These are phyloP conservation scores for Egretta garzetta DNA, from an alignment of 2,113 vertebrate species.

Conservation along the genomic window DNA sequence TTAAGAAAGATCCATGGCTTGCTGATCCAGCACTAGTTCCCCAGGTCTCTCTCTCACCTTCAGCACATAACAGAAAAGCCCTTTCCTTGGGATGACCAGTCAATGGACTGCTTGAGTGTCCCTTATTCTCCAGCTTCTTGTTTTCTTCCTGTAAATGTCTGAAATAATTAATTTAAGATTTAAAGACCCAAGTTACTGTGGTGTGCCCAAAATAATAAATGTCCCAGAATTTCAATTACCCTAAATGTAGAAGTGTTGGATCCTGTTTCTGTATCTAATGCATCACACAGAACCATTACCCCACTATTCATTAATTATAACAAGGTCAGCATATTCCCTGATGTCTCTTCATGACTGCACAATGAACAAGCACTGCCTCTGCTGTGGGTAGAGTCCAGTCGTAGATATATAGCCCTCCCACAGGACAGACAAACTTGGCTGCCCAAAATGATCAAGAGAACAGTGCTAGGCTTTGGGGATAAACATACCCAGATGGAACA, in stretches of 20 bases:
- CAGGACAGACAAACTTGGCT: background rate
- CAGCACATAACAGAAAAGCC: background rate
- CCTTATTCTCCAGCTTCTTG: background rate
- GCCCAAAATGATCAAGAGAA: background rate
- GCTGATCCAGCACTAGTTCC: background rate
- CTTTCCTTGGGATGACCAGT: background rate
- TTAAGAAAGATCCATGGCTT: background rate
- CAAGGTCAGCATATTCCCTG: conserved; percentile 68
- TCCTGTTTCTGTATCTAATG: conserved; percentile 62
- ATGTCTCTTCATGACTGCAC: conserved; percentile 42
- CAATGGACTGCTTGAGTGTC: background rate
- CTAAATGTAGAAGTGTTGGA: conserved; percentile 70
- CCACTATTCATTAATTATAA: conserved; percentile 73
- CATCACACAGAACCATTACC: conserved; percentile 69
- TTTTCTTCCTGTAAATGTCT: conserved; percentile 69
- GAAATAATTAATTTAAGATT: conserved; percentile 70
- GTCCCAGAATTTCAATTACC: conserved; percentile 78
- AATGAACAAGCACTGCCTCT: conserved; percentile 43
- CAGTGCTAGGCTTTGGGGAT: background rate
- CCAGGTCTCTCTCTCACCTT: background rate
- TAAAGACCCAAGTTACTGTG: conserved; percentile 68
- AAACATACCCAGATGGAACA: background rate
- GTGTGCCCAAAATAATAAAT: conserved; percentile 75
- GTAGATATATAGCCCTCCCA: background rate
- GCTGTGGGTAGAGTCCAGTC: background rate